Base-by-base conservation (phyloP, 2,113 vertebrate species). In the Ascaphus truei region DNA sequence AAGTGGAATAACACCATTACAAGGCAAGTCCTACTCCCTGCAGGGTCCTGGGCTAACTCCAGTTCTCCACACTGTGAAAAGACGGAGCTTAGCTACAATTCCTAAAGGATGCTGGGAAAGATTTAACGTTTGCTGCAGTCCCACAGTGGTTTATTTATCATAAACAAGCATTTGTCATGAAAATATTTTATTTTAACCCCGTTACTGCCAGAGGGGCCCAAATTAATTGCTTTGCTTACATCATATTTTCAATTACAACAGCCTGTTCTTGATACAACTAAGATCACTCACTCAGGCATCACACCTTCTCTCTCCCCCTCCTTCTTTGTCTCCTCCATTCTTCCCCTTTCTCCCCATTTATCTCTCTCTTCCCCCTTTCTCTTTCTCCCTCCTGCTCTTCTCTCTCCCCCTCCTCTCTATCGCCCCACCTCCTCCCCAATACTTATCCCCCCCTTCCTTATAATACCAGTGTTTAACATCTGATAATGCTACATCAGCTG, bases 1-100 rank as follows among this genome's bases (percentile, higher is more conserved):
- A 7, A 93, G 90, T 13, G 84, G 90, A 23, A 83, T 81, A 55
- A 78, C 74, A 65, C 94, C 92, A 0, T 94, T 92, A 78, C 71
- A 90, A 84, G 93, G 95, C 94, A 51, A 82, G 81, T 72, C 16
- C 48, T 1, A 1, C 33, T 55, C 22, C 7, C 37, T 72, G 56
- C 8, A 2, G 39, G 5, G 39, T n/a, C 9, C 47, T 41, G 15
- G 29, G 53, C 52, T 31, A 45, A 29, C n/a, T n/a, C 25, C 43
- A 15, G 22, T 11, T 31, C 18, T 20, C 41, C 5, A 3, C 0
- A 7, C 18, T 41, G 27, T 18, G 45, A n/a, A 45, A 25, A 12
- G 22, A 5, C 51, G 9, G 55, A 4, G 4, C 15, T 15, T 4
- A 1, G 31, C 25, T 3, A 0, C 18, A 23, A 10, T 10, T 16